Evolutionary conservation across 1,140 invertebrate species (phyloP).

Genomic region (Leptestheria dahalacensis): DNA sequence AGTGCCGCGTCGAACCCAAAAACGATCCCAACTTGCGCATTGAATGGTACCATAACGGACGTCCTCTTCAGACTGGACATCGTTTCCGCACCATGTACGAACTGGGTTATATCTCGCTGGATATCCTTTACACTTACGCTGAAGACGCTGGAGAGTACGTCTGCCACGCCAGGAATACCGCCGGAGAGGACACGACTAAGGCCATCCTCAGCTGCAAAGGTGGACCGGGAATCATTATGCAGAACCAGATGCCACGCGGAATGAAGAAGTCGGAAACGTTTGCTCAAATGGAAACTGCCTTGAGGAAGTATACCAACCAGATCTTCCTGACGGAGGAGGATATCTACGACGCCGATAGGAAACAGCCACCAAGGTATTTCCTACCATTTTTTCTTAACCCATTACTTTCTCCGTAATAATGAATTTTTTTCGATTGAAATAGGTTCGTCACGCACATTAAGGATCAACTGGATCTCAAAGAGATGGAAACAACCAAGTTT

Average conservation of each 20-base stretch:
- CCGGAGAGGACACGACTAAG: slow-evolving; percentile 72
- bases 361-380: slow-evolving; percentile 55
- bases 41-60: slow-evolving; percentile 87
- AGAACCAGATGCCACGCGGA: slow-evolving; percentile 82
- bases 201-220: slow-evolving; percentile 72
- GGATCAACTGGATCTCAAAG: slow-evolving; percentile 62
- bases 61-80: slow-evolving; percentile 70
- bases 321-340: slow-evolving; percentile 79
- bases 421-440: neutral
- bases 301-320: slow-evolving; percentile 82
- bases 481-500: slow-evolving; percentile 82
- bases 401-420: too few relatives aligned
- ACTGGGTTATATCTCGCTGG: slow-evolving; percentile 86
- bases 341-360: slow-evolving; percentile 72
- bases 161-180: slow-evolving; percentile 69
- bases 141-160: slow-evolving; percentile 89
- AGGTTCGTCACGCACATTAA: slow-evolving; percentile 78
- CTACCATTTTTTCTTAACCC: neutral
- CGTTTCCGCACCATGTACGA: slow-evolving; percentile 82
- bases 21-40: slow-evolving; percentile 81
- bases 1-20: slow-evolving; percentile 86
- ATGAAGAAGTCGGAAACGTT: slow-evolving; percentile 79
- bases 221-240: slow-evolving; percentile 65
- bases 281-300: slow-evolving; percentile 84
- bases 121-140: slow-evolving; percentile 81